Conservation (phyloP, 2,797 vertebrate species). For the Loris lydekkerianus region DNA sequence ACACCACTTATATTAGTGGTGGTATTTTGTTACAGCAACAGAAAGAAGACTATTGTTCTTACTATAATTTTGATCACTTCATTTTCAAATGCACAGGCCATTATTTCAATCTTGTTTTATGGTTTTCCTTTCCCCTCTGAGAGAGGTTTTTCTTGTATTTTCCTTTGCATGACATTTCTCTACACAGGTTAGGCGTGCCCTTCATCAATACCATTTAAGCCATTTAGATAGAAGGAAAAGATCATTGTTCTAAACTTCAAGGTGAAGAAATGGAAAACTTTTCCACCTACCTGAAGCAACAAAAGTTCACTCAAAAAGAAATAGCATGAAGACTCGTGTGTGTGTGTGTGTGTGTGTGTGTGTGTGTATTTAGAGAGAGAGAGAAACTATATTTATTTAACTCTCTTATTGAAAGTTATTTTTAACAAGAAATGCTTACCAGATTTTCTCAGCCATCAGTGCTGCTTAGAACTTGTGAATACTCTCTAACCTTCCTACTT, state of each 20-base stretch:
- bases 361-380: too few species aligned
- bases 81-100: not conserved
- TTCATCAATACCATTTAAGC: not conserved
- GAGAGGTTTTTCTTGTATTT: not conserved
- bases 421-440: not conserved
- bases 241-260: not conserved
- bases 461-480: not conserved
- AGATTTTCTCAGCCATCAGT: too few species aligned
- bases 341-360: not conserved
- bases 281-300: not conserved
- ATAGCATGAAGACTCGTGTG: not conserved
- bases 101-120: not conserved
- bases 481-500: not conserved
- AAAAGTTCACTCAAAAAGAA: not conserved
- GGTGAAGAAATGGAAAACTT: not conserved
- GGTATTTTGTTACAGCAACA: not conserved
- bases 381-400: not conserved
- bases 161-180: not conserved
- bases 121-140: not conserved
- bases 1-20: not conserved
- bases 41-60: constrained; percentile 23
- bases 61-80: not conserved
- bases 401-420: not conserved
- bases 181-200: too few species aligned
- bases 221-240: not conserved